Conservation (phyloP, 2,888 invertebrate genomes). For the Emesis castigata region DNA sequence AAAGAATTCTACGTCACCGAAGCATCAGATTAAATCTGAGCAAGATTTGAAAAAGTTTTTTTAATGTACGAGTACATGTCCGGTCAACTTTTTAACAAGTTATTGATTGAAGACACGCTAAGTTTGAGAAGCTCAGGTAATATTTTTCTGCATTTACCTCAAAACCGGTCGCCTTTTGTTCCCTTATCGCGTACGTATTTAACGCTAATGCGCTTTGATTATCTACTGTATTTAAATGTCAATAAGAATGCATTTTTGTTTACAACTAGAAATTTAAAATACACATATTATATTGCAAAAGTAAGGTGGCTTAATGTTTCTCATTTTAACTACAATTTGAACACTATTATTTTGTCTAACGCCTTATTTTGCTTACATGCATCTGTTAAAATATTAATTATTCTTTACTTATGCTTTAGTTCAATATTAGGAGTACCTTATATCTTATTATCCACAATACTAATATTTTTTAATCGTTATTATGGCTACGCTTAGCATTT, state of each 20-base stretch:
- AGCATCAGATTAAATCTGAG: constrained; percentile 33
- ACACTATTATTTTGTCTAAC: not conserved
- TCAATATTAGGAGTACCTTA: constrained; percentile 5
- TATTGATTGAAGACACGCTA: not conserved
- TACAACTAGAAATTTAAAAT: not conserved
- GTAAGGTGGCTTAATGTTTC: not conserved
- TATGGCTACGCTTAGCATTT: constrained; percentile 11
- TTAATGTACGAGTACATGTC: not conserved
- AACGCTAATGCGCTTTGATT: not conserved
- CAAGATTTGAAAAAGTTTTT: constrained; percentile 34
- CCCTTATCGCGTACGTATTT: not conserved
- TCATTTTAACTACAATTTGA: not conserved
- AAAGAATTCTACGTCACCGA: constrained; percentile 42
- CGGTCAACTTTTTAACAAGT: constrained; percentile 8
- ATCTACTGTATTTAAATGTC: not conserved
- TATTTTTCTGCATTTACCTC: not conserved
- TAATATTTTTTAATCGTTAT: not conserved
- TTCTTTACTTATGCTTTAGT: not conserved
- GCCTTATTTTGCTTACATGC: not conserved
- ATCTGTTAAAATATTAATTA: constrained; percentile 3
- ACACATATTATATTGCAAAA: not conserved
- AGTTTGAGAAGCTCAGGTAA: not conserved
- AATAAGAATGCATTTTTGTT: not conserved
- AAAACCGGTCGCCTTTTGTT: not conserved
- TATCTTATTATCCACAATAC: not conserved